Evolutionary conservation across 2,113 vertebrate genomes (phyloP).

Genomic region (Herpetotheres cachinnans): DNA sequence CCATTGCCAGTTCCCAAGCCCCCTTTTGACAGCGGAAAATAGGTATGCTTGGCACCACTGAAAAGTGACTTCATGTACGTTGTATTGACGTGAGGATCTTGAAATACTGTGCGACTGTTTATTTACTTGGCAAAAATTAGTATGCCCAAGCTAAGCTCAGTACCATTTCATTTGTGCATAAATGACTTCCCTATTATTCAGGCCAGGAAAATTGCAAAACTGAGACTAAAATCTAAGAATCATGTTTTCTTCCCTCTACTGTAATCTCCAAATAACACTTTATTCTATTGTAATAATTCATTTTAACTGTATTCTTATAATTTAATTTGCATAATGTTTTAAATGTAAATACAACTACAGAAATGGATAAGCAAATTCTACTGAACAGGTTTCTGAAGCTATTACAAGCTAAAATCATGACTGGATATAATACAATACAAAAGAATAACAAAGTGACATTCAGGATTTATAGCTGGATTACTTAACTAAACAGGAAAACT

Average conservation of each 20-base stretch:
- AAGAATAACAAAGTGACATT: neutral
- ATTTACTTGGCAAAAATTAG: neutral
- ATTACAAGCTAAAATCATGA: neutral
- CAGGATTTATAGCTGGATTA: slow-evolving; percentile 5
- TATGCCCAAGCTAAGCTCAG: neutral
- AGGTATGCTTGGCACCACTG: neutral
- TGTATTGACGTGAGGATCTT: neutral
- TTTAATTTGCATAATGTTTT: neutral
- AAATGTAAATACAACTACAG: neutral
- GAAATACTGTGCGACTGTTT: neutral
- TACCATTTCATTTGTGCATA: neutral
- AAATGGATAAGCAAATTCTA: neutral
- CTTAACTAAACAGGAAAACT: neutral
- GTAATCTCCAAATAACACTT: neutral
- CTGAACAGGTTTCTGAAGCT: neutral
- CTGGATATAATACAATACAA: neutral
- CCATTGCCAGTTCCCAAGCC: neutral
- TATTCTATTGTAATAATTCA: neutral
- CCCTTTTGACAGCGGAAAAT: neutral
- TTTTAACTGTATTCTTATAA: neutral
- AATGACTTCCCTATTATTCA: neutral
- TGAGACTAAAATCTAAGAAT: neutral
- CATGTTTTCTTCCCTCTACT: neutral
- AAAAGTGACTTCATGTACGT: neutral
- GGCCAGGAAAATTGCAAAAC: neutral